Conservation (phyloP, 2,888 invertebrate species). For the Drosophila acutilabella region DNA sequence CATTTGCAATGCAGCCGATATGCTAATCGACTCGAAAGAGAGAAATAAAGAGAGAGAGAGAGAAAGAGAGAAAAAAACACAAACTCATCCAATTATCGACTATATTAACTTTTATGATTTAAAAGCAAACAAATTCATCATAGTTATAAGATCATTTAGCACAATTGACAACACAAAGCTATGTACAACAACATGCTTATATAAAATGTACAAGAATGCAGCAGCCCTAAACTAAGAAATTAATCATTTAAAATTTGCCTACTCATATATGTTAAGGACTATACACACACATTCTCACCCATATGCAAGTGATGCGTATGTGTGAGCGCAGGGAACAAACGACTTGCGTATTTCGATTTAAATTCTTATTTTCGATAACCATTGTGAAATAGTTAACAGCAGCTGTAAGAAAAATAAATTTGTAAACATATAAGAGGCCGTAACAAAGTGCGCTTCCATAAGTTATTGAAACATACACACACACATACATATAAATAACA, state of each 20-base stretch:
- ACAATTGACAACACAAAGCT: conserved; percentile 51
- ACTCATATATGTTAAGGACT: conserved; percentile 56
- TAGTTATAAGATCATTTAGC: conserved; percentile 62
- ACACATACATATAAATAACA: conserved; percentile 16
- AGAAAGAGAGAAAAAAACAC: conserved; percentile 6
- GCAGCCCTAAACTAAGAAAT: conserved; percentile 31
- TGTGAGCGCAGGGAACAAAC: conserved; percentile 10
- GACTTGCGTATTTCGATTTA: conserved; percentile 20
- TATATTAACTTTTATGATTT: conserved; percentile 26
- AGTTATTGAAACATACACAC: conserved; percentile 31
- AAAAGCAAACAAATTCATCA: conserved; percentile 34
- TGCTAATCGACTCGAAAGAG: conserved; percentile 12
- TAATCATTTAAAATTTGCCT: conserved; percentile 33
- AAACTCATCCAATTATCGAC: conserved; percentile 3
- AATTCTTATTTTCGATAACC: conserved; percentile 27
- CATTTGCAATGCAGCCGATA: not conserved
- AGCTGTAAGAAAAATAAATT: conserved; percentile 45
- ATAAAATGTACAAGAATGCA: conserved; percentile 15
- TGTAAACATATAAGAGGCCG: conserved; percentile 44
- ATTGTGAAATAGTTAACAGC: conserved; percentile 71
- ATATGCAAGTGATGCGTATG: not conserved
- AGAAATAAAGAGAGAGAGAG: conserved; percentile 4
- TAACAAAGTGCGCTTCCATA: conserved; percentile 75
- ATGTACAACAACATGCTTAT: conserved; percentile 4
- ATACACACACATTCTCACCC: conserved; percentile 5